Evolutionary conservation across 2,888 invertebrate genomes (phyloP).

Genomic region (Conistra vaccinii): DNA sequence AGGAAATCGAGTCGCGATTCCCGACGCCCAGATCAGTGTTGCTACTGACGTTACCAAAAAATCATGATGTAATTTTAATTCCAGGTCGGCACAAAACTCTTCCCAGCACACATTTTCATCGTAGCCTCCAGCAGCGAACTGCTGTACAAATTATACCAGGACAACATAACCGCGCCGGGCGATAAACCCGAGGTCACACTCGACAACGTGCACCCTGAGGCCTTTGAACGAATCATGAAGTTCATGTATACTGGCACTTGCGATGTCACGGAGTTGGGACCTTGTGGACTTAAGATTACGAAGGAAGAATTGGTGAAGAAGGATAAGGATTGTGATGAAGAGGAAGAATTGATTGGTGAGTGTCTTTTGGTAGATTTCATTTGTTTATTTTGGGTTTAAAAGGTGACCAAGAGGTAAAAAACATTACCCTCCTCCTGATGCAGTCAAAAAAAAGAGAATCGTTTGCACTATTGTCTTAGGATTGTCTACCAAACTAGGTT

Average conservation of each 20-base stretch:
- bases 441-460: no score
- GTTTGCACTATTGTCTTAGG: no score
- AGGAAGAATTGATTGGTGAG: slow-evolving; percentile 80
- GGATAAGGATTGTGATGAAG: slow-evolving; percentile 76
- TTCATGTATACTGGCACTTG: slow-evolving; percentile 93
- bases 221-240: slow-evolving; percentile 93
- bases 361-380: not conserved
- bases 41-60: not conserved
- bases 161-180: slow-evolving; percentile 73
- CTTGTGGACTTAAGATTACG: slow-evolving; percentile 85
- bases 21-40: no score
- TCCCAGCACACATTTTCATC: slow-evolving; percentile 94
- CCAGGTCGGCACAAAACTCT: slow-evolving; percentile 91
- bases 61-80: slow-evolving; percentile 34
- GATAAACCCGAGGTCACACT: slow-evolving; percentile 85
- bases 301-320: slow-evolving; percentile 84
- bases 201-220: slow-evolving; percentile 91
- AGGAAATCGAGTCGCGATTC: no score
- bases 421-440: no score
- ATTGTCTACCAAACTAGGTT: no score
- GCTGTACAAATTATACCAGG: slow-evolving; percentile 90
- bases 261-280: slow-evolving; percentile 90
- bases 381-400: no score
- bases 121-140: slow-evolving; percentile 92
- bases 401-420: no score